These are phyloP conservation scores for Augochlora pura DNA, from an alignment of 1,140 invertebrate genomes.

Conservation along the genomic window DNA sequence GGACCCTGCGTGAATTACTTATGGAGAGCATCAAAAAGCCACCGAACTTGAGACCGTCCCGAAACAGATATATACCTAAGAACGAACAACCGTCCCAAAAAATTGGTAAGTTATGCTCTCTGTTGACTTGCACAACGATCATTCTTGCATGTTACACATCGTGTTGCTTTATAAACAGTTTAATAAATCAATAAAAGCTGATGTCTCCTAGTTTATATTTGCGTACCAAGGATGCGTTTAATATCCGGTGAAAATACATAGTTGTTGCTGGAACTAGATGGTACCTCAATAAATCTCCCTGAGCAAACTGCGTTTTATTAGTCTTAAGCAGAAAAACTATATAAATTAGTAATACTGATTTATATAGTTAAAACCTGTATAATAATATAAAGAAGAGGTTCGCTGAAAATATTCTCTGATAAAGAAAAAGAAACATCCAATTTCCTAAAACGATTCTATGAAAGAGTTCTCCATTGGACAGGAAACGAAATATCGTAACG, in stretches of 20 bases:
- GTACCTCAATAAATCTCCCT: slow-evolving; percentile 36
- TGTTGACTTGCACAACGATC: neutral
- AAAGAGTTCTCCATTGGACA: neutral
- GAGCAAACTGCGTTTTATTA: too few species aligned
- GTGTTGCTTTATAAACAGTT: slow-evolving; percentile 22
- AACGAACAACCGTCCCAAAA: slow-evolving; percentile 27
- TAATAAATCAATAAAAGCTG: slow-evolving; percentile 33
- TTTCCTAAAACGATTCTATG: too few species aligned
- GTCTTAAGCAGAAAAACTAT: too few species aligned
- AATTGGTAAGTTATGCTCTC: slow-evolving; percentile 34
- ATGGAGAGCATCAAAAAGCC: slow-evolving; percentile 94
- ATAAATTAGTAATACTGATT: too few species aligned
- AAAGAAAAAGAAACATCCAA: too few species aligned
- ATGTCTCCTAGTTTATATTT: neutral
- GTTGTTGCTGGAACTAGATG: neutral
- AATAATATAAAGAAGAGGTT: too few species aligned
- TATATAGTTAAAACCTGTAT: too few species aligned
- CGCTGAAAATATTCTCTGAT: too few species aligned
- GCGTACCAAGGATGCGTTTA: neutral
- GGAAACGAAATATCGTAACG: neutral
- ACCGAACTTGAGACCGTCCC: slow-evolving; percentile 83
- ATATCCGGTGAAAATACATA: too few species aligned
- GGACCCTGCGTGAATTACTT: slow-evolving; percentile 91
- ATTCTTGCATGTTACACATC: slow-evolving; percentile 14
- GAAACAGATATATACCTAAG: slow-evolving; percentile 36